Evolutionary conservation across 2,113 vertebrate genomes (phyloP).

Genomic region (Abramis brama): DNA sequence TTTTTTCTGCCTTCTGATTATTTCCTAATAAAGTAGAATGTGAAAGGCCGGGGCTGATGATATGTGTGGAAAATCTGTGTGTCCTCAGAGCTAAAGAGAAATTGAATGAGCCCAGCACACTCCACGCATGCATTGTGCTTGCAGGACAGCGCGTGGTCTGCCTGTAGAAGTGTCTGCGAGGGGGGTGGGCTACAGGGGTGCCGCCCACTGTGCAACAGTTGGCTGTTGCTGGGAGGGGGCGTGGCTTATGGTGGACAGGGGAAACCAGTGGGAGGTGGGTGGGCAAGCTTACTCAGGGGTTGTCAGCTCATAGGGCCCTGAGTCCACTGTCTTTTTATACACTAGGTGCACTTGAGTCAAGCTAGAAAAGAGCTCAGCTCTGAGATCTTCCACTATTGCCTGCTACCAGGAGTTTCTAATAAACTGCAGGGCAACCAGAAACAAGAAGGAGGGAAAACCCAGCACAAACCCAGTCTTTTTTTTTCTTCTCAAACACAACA

Average conservation of each 20-base stretch:
- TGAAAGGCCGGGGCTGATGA: conserved; percentile 37
- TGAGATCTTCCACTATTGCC: conserved; percentile 57
- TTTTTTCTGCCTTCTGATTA: conserved; percentile 35
- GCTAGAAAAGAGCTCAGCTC: conserved; percentile 60
- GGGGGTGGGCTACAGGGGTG: conserved; percentile 55
- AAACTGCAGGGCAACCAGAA: conserved; percentile 36
- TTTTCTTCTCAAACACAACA: conserved; percentile 52
- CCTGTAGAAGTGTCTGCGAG: conserved; percentile 48
- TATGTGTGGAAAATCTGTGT: conserved; percentile 35
- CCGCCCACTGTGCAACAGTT: conserved; percentile 69
- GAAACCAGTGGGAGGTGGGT: conserved; percentile 75
- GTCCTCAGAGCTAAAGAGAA: conserved; percentile 38
- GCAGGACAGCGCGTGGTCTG: conserved; percentile 46
- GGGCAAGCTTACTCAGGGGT: conserved; percentile 71
- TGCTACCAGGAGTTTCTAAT: conserved; percentile 58
- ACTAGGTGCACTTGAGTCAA: conserved; percentile 71
- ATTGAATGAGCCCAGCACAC: conserved; percentile 38
- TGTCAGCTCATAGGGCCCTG: conserved; percentile 69
- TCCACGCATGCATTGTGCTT: conserved; percentile 32
- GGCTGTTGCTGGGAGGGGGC: conserved; percentile 59
- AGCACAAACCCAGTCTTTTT: conserved; percentile 60
- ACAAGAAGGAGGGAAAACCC: conserved; percentile 41
- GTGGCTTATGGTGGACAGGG: conserved; percentile 64
- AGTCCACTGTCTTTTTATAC: conserved; percentile 72
- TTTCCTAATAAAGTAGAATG: conserved; percentile 42